Evolutionary conservation across 2,888 invertebrate species (phyloP).

Genomic region (Oscheius sp.): DNA sequence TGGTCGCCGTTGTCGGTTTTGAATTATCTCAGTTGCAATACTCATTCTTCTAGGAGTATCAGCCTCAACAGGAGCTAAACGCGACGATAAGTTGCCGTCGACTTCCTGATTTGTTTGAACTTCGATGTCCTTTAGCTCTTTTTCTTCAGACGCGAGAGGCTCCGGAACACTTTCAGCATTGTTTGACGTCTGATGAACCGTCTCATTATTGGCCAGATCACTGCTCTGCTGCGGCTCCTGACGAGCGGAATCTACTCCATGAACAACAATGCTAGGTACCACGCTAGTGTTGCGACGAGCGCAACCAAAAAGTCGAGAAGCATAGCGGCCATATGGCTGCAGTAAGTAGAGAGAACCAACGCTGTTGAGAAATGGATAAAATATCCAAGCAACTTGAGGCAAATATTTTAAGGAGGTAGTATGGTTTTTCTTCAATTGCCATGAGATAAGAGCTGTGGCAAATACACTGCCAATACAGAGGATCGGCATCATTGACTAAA

Average conservation of each 20-base stretch:
- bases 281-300: neutral
- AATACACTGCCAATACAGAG: neutral
- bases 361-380: neutral
- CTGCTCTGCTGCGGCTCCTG: no score
- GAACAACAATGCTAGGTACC: conserved; percentile 9
- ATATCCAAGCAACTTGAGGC: neutral
- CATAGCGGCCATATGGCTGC: neutral
- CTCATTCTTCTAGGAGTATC: conserved; percentile 1
- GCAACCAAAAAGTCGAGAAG: conserved; percentile 5
- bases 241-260: conserved; percentile 2
- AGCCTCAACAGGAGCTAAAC: neutral
- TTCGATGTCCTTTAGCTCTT: neutral
- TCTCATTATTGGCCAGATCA: neutral
- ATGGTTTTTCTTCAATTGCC: neutral
- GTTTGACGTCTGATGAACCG: no score
- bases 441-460: neutral
- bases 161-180: neutral
- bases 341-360: neutral
- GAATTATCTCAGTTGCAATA: neutral
- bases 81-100: neutral
- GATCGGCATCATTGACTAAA: conserved; percentile 1
- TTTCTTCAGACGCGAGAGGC: neutral
- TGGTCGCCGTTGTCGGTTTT: neutral
- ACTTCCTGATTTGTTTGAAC: neutral
- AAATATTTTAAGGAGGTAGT: neutral